phyloP scores from a whole-genome alignment of 53 echinoderm and acorn worm genomes.

The Stichopus horrens region DNA sequence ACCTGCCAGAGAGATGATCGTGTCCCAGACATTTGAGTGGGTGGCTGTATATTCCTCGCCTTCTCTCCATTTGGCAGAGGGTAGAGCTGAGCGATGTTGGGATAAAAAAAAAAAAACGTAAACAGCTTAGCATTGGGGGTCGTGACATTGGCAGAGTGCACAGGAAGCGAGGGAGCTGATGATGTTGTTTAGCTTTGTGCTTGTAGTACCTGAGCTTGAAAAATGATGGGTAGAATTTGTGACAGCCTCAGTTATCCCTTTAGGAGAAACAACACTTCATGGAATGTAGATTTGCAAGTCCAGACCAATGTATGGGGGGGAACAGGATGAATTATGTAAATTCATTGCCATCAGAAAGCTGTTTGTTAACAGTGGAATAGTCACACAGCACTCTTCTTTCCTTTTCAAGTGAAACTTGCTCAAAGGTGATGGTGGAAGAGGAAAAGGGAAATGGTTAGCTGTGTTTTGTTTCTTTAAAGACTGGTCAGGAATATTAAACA shows the following conservation, averaged over 20 bases:
- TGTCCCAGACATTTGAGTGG: slow-evolving; percentile 36
- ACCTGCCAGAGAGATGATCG: neutral
- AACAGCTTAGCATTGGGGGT: slow-evolving; percentile 21
- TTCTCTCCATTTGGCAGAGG: neutral
- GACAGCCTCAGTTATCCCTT: slow-evolving; percentile 3
- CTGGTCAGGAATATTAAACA: no score
- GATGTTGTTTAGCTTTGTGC: neutral
- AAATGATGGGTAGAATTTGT: neutral
- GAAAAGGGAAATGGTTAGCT: no score
- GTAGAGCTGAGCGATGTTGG: neutral
- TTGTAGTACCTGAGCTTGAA: neutral
- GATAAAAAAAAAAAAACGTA: slow-evolving; percentile 3
- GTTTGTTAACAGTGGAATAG: no score
- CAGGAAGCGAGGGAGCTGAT: slow-evolving; percentile 1
- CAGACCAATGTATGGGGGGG: neutral
- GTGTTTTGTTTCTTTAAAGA: no score
- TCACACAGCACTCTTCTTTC: no score
- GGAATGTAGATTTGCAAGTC: slow-evolving; percentile 5
- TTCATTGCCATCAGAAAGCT: no score
- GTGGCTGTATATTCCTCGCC: neutral
- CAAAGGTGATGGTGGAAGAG: no score
- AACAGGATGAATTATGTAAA: no score
- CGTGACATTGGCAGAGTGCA: slow-evolving; percentile 35
- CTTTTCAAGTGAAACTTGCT: no score
- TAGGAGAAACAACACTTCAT: slow-evolving; percentile 23